These are phyloP conservation scores for Eupithecia subfuscata DNA, from an alignment of 2,888 invertebrate genomes.

Conservation along the genomic window DNA sequence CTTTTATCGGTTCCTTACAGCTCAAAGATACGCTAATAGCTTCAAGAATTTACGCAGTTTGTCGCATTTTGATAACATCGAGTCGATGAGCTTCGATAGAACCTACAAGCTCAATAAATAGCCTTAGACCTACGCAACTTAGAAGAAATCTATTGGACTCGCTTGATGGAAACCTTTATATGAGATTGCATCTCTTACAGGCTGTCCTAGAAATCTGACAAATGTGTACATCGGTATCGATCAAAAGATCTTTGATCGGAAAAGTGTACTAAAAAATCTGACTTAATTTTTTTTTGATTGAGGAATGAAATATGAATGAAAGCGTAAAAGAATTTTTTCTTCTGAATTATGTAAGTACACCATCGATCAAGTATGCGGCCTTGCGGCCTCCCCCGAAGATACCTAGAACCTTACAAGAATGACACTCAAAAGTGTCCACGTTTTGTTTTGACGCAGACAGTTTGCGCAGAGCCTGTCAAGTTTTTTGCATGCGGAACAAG, in stretches of 20 bases:
- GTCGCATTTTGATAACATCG: conserved; percentile 59
- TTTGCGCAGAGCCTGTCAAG: too few species aligned
- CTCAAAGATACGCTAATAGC: conserved; percentile 39
- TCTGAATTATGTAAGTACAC: too few species aligned
- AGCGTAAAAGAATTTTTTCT: too few species aligned
- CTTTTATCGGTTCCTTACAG: conserved; percentile 35
- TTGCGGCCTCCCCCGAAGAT: too few species aligned
- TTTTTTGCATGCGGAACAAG: too few species aligned
- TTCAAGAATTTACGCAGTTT: conserved; percentile 57
- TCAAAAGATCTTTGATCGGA: not conserved
- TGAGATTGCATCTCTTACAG: not conserved
- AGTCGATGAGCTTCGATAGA: conserved; percentile 58
- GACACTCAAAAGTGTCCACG: too few species aligned
- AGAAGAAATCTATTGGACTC: not conserved
- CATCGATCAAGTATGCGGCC: too few species aligned
- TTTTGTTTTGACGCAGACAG: too few species aligned
- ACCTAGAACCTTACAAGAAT: too few species aligned
- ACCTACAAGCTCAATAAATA: conserved; percentile 47
- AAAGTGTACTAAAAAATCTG: not conserved
- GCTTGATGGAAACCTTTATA: not conserved
- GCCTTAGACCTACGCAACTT: not conserved
- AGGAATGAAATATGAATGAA: too few species aligned
- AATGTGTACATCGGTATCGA: not conserved
- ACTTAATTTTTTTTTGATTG: too few species aligned
- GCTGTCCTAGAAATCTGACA: not conserved